Evolutionary conservation across 2,113 vertebrate species (phyloP).

Genomic region (Artemisiospiza belli): DNA sequence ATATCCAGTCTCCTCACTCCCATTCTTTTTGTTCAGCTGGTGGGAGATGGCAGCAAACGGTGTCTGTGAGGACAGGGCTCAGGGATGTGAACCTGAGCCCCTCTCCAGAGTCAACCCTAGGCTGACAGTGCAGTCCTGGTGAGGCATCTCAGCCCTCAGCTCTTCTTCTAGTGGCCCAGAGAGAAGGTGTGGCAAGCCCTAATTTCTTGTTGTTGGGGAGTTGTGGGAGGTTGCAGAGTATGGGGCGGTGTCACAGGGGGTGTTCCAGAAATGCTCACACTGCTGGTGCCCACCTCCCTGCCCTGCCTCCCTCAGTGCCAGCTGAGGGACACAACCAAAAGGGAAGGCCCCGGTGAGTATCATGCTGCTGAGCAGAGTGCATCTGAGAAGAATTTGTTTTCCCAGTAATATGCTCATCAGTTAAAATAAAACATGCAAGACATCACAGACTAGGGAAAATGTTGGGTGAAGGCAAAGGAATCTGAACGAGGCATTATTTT

Average conservation of each 20-base stretch:
- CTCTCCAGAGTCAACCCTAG: neutral
- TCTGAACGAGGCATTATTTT: neutral
- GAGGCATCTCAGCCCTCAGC: neutral
- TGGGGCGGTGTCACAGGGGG: fast-evolving
- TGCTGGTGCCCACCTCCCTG: neutral
- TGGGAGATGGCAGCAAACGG: neutral
- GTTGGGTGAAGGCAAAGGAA: neutral
- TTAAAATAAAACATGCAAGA: conserved; percentile 21
- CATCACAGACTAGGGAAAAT: neutral
- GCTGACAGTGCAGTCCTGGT: neutral
- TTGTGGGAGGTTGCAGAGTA: neutral
- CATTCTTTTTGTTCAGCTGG: neutral
- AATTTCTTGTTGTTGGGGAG: neutral
- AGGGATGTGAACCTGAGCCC: neutral
- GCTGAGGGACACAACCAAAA: neutral
- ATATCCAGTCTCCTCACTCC: neutral
- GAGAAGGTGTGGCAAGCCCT: neutral
- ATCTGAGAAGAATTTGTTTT: neutral
- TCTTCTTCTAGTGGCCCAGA: neutral
- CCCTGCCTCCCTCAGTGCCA: neutral
- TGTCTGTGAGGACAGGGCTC: neutral
- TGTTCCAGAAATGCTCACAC: fast-evolving
- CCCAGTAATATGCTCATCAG: neutral
- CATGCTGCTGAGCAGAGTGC: neutral
- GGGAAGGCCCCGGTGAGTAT: fast-evolving